Percentiles rank a stretch among this genome's conserved stretches.
Evolutionary conservation across 2,797 vertebrate species (phyloP).

Genomic region (Catamblyrhynchus diadema): DNA sequence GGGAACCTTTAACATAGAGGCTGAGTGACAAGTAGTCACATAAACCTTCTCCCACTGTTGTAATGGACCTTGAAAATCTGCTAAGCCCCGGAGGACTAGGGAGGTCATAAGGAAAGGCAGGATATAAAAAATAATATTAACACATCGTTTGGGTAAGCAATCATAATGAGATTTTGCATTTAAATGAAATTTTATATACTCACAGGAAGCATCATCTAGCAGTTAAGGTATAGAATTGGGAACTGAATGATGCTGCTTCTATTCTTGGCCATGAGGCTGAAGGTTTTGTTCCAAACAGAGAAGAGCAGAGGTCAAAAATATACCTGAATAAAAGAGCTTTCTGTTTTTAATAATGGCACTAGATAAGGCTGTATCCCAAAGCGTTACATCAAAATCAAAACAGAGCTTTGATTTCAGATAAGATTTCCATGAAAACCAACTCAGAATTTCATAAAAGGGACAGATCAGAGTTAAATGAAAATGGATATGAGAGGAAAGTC

Average conservation of each 20-base stretch:
- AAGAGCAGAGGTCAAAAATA: conserved; percentile 39
- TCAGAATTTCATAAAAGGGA: conserved; percentile 21
- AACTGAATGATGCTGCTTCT: neutral
- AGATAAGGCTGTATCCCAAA: conserved; percentile 1
- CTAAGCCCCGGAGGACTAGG: neutral
- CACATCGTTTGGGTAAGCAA: neutral
- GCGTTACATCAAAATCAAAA: conserved; percentile 29
- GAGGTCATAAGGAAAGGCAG: neutral
- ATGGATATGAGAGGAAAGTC: neutral
- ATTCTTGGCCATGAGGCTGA: neutral
- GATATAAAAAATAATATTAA: conserved; percentile 22
- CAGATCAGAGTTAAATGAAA: conserved; percentile 36
- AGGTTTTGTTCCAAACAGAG: conserved; percentile 28
- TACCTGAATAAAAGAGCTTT: conserved; percentile 21
- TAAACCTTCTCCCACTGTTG: neutral
- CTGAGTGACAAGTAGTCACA: neutral
- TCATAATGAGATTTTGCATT: conserved; percentile 3
- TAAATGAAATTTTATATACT: conserved; percentile 17
- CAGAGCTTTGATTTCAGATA: conserved; percentile 45
- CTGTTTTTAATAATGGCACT: neutral
- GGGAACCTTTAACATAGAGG: neutral
- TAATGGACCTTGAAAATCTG: neutral
- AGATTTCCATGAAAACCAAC: conserved; percentile 40
- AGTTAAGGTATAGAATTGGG: neutral
- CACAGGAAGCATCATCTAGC: neutral